A percentile compares a stretch with the other conserved stretches of the same genome.
Conservation (phyloP, 2,797 vertebrate genomes). For the Melanogrammus aeglefinus region DNA sequence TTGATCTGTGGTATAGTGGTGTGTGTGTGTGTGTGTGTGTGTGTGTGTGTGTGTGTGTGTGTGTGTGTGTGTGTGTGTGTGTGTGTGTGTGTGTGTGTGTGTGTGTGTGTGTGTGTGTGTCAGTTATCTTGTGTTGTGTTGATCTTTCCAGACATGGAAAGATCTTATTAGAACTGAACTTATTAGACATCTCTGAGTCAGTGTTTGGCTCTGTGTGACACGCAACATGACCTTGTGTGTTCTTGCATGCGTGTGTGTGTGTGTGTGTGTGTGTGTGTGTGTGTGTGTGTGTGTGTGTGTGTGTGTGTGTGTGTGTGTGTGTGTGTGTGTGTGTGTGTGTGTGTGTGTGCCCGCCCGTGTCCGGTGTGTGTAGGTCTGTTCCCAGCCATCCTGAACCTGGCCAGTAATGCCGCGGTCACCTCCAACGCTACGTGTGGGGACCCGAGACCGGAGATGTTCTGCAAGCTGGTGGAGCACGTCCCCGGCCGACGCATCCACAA, state of each 20-base stretch:
- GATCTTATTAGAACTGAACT: too few species aligned
- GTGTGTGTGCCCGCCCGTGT: conserved; percentile 4
- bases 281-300: too few species aligned
- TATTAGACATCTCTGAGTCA: not conserved
- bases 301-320: too few species aligned
- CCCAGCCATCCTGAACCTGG: conserved; percentile 92
- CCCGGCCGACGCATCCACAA: conserved; percentile 83
- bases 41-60: too few species aligned
- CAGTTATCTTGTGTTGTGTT: not conserved
- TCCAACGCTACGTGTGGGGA: conserved; percentile 92
- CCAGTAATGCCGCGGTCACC: conserved; percentile 84
- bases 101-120: not conserved
- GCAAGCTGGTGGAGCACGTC: conserved; percentile 95
- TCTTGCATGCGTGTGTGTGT: too few species aligned
- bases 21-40: too few species aligned
- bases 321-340: too few species aligned
- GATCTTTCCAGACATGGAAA: not conserved
- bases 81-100: too few species aligned
- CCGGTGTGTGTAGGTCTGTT: conserved; percentile 78
- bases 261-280: too few species aligned
- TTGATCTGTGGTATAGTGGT: too few species aligned
- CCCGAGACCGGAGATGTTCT: conserved; percentile 85
- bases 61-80: too few species aligned
- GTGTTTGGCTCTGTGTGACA: not conserved
- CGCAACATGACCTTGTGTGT: not conserved